Percentiles rank a stretch among this genome's conserved stretches.
phyloP scores from a whole-genome alignment of 2,888 invertebrate genomes.

The Agonopterix heracliana region DNA sequence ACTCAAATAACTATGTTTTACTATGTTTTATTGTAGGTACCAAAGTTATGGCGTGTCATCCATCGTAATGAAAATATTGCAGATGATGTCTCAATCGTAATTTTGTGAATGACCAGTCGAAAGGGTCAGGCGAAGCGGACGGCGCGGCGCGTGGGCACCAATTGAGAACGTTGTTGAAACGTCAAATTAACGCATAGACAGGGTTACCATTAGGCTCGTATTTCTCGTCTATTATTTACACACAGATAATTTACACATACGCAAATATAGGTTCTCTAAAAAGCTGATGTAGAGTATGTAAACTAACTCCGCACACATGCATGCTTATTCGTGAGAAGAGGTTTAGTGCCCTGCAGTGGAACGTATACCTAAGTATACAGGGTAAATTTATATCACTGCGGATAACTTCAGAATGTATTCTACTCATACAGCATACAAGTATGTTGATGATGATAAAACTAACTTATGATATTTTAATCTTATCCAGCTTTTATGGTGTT shows the following conservation, averaged over 20 bases:
- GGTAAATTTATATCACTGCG: too few relatives aligned
- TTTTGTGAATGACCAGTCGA: conserved; percentile 49
- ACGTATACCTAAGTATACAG: too few relatives aligned
- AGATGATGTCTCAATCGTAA: conserved; percentile 65
- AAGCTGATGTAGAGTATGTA: background rate
- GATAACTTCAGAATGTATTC: too few relatives aligned
- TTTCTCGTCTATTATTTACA: background rate
- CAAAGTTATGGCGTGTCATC: too few relatives aligned
- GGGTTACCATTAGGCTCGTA: conserved; percentile 31
- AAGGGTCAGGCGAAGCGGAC: conserved; percentile 37
- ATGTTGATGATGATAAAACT: background rate
- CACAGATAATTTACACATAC: background rate
- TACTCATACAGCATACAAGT: too few relatives aligned
- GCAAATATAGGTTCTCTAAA: background rate
- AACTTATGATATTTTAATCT: background rate
- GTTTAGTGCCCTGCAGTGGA: too few relatives aligned
- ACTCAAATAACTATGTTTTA: too few relatives aligned
- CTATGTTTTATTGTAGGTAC: too few relatives aligned
- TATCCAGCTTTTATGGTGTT: too few relatives aligned
- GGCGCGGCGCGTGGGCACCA: conserved; percentile 57
- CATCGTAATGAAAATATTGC: conserved; percentile 31
- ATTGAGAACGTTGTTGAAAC: conserved; percentile 62
- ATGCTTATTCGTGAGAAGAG: too few relatives aligned
- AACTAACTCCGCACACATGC: background rate
- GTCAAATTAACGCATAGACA: conserved; percentile 50